Conservation (phyloP, 2,888 invertebrate species). For the Gastracanthus pulcherrimus region DNA sequence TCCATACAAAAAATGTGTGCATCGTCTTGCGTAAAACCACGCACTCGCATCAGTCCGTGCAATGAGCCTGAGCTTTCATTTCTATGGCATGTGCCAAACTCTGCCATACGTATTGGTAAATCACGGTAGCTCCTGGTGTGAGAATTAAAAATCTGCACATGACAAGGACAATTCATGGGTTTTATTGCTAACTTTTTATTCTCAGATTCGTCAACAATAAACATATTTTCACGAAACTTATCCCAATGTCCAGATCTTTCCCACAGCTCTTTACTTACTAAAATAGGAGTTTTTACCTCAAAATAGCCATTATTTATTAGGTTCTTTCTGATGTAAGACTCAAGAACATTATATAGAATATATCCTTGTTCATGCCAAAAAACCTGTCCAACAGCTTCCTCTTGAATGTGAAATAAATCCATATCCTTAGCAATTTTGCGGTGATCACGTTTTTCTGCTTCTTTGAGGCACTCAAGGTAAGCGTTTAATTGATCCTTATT, state of each 20-base stretch:
- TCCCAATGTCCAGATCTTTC: conserved; percentile 41
- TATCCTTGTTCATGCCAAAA: conserved; percentile 43
- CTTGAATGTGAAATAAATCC: conserved; percentile 48
- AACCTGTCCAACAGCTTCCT: conserved; percentile 41
- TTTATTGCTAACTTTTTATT: conserved; percentile 25
- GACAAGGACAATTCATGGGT: conserved; percentile 49
- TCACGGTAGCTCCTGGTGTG: conserved; percentile 44
- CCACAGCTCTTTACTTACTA: conserved; percentile 34
- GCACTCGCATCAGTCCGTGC: conserved; percentile 49
- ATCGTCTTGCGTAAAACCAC: conserved; percentile 52
- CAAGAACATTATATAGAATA: conserved; percentile 34
- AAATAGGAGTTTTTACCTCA: conserved; percentile 43
- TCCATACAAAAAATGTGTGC: conserved; percentile 50
- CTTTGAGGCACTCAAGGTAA: neutral
- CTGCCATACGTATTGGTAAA: conserved; percentile 49
- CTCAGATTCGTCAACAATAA: conserved; percentile 26
- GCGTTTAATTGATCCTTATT: neutral
- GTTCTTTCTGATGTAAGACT: conserved; percentile 38
- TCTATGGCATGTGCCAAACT: conserved; percentile 49
- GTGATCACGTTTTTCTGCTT: conserved; percentile 45
- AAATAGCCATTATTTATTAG: conserved; percentile 36
- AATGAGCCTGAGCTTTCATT: conserved; percentile 44
- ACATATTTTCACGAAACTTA: conserved; percentile 45
- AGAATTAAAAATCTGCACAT: conserved; percentile 51
- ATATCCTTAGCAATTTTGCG: conserved; percentile 46